Percentiles rank a stretch among this genome's conserved stretches.
Conservation (phyloP, 2,113 vertebrate species). For the Pongo abelii region DNA sequence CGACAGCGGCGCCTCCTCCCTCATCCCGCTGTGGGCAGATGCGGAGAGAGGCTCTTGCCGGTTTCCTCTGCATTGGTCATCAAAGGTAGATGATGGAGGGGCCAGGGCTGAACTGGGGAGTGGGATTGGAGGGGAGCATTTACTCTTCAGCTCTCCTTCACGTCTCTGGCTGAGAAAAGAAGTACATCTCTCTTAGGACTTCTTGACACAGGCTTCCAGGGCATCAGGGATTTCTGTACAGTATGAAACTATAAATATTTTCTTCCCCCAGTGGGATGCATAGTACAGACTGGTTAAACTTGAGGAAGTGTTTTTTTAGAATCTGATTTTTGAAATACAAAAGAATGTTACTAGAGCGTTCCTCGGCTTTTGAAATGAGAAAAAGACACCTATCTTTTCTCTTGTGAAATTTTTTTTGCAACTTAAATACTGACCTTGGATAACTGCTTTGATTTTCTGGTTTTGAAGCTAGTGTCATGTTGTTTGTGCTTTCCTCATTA, state of each 20-base stretch:
- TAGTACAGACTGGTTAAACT: background rate
- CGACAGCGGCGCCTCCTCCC: background rate
- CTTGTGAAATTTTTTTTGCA: background rate
- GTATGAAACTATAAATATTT: background rate
- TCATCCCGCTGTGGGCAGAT: background rate
- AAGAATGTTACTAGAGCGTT: background rate
- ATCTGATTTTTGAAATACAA: background rate
- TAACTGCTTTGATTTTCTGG: background rate
- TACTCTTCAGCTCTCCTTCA: background rate
- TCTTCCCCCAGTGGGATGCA: accelerated
- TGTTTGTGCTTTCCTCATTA: background rate
- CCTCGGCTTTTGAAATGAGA: background rate
- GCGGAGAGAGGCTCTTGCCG: background rate
- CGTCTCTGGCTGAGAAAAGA: background rate
- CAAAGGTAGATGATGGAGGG: slow-evolving; percentile 34
- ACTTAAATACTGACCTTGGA: background rate
- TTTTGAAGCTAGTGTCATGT: background rate
- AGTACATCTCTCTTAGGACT: background rate
- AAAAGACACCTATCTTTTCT: background rate
- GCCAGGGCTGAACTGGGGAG: background rate
- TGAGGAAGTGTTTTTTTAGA: background rate
- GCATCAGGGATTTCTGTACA: background rate
- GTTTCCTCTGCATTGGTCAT: background rate
- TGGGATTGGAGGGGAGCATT: accelerated
- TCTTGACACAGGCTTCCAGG: background rate